Percentiles rank a stretch among this genome's conserved stretches.
These are phyloP conservation scores for Oikopleura vanhoeffeni DNA, from an alignment of 23 tunicate genomes.

Conservation along the genomic window DNA sequence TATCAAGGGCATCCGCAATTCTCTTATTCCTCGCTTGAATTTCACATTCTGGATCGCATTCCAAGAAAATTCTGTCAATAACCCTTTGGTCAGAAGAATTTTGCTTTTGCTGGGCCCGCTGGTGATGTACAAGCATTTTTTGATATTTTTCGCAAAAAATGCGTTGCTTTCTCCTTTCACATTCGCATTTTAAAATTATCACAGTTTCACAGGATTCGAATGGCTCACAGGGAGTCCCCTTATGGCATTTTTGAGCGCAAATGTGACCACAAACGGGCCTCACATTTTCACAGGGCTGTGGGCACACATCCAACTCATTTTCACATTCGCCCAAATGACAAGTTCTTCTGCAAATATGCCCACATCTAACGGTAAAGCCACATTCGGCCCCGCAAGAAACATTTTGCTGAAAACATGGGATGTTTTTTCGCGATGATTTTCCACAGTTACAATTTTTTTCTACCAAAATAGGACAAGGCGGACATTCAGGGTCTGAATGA, in stretches of 20 bases:
- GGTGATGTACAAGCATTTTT: background rate
- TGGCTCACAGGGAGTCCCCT: background rate
- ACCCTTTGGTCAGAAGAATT: background rate
- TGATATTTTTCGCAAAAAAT: background rate
- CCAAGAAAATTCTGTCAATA: background rate
- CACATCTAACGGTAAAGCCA: conserved; percentile 37
- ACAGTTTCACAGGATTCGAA: background rate
- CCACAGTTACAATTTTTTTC: conserved; percentile 83
- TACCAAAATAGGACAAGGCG: conserved; percentile 69
- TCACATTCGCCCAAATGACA: conserved; percentile 27
- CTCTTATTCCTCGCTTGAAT: background rate
- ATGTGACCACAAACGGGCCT: background rate
- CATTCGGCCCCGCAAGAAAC: conserved; percentile 82
- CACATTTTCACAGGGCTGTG: background rate
- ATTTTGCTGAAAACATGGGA: conserved; percentile 53
- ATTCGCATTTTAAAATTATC: background rate
- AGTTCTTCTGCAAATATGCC: conserved; percentile 40
- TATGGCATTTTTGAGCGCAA: background rate
- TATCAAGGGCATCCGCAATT: background rate
- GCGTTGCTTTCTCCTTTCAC: background rate
- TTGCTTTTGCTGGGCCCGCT: background rate
- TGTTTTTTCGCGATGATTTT: conserved; percentile 37
- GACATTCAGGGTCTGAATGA: conserved; percentile 67
- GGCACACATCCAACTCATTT: background rate
- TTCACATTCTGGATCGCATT: background rate